Conservation (phyloP, 92 coral and sea anemone genomes). For the Epizoanthus illoricatus region DNA sequence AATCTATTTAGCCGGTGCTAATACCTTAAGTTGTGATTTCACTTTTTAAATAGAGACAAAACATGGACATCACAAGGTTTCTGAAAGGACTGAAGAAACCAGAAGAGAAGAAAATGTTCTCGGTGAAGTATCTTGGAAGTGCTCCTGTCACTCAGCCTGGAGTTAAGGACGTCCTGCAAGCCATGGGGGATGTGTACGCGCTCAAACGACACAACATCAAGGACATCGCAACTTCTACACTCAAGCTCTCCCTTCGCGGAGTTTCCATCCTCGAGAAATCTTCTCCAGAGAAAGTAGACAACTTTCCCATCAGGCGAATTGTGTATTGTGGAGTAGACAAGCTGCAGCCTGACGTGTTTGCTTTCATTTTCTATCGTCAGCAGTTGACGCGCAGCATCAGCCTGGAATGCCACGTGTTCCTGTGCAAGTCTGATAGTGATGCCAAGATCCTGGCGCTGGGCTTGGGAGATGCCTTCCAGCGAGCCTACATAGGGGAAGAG, state of each 20-base stretch:
- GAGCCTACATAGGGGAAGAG: background rate
- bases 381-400: constrained; percentile 19
- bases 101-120: constrained; percentile 7
- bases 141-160: constrained; percentile 41
- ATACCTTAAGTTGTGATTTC: too few relatives aligned
- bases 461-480: constrained; percentile 5
- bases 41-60: too few relatives aligned
- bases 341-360: constrained; percentile 39
- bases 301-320: constrained; percentile 35
- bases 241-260: constrained; percentile 39
- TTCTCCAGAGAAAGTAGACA: constrained; percentile 10
- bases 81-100: background rate
- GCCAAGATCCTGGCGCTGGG: constrained; percentile 45
- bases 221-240: constrained; percentile 10
- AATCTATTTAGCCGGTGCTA: too few relatives aligned
- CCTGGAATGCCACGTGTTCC: constrained; percentile 50
- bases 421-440: constrained; percentile 39
- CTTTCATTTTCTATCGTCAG: constrained; percentile 30
- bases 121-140: constrained; percentile 43
- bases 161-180: constrained; percentile 42
- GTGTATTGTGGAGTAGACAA: constrained; percentile 53
- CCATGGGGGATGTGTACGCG: constrained; percentile 32
- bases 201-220: constrained; percentile 7
- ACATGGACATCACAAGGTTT: too few relatives aligned
- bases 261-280: constrained; percentile 29